Evolutionary conservation across 2,797 vertebrate species (phyloP).

Genomic region (Gephyroberyx darwinii): DNA sequence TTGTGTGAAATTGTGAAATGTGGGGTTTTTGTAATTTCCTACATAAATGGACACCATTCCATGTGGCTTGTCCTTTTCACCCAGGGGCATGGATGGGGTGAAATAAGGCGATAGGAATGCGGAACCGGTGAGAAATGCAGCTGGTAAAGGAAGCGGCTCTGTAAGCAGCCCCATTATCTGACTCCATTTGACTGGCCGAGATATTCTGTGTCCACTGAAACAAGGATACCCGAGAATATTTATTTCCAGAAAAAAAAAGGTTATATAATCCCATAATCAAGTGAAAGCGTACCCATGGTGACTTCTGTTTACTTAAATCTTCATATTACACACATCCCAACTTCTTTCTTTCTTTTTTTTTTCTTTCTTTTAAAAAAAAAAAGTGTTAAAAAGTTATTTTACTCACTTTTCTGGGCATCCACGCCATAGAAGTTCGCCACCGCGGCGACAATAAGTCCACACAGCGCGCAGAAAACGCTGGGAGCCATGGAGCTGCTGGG

Average conservation of each 20-base stretch:
- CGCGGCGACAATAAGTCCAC: constrained; percentile 73
- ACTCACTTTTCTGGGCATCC: constrained; percentile 81
- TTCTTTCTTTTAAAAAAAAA: neutral
- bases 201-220: constrained; percentile 51
- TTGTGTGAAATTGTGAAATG: neutral
- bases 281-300: no score
- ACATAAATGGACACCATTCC: constrained; percentile 45
- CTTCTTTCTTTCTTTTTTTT: no score
- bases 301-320: no score
- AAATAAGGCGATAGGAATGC: constrained; percentile 84
- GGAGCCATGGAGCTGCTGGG: constrained; percentile 68
- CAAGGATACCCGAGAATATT: constrained; percentile 7
- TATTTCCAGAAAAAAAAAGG: neutral
- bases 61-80: constrained; percentile 57
- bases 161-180: constrained; percentile 63
- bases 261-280: no score
- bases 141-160: constrained; percentile 79
- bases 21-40: neutral
- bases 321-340: no score
- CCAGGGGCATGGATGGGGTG: constrained; percentile 68
- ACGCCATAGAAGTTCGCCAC: constrained; percentile 65
- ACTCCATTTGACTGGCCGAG: constrained; percentile 60
- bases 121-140: constrained; percentile 84
- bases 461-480: constrained; percentile 66
- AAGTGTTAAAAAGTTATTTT: constrained; percentile 1